Percentiles rank a stretch among this genome's conserved stretches.
phyloP scores from a whole-genome alignment of 2,888 invertebrate species.

The Geophilus truncorum region DNA sequence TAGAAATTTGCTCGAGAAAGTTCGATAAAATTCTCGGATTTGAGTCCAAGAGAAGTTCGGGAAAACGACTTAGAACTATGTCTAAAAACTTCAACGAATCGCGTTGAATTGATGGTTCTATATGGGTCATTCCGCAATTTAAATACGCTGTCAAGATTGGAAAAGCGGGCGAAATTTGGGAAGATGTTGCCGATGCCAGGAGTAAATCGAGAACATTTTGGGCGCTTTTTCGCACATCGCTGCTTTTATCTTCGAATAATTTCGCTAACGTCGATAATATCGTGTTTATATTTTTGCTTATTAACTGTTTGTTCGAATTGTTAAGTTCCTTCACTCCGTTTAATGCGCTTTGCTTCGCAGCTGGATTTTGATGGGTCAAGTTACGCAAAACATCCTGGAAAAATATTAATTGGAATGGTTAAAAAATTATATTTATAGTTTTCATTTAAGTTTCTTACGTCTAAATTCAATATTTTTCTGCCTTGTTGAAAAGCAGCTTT shows the following conservation, averaged over 20 bases:
- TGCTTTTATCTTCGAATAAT: conserved; percentile 68
- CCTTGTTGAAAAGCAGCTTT: conserved; percentile 58
- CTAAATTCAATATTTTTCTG: conserved; percentile 64
- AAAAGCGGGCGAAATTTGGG: conserved; percentile 65
- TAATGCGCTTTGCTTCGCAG: conserved; percentile 60
- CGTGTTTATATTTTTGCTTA: conserved; percentile 60
- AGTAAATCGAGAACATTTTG: conserved; percentile 50
- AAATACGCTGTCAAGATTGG: conserved; percentile 71
- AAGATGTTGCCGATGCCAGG: neutral
- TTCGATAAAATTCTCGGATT: conserved; percentile 68
- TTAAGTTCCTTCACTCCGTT: conserved; percentile 56
- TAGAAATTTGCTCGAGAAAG: conserved; percentile 78
- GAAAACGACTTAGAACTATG: conserved; percentile 63
- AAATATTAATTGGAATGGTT: neutral
- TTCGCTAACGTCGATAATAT: conserved; percentile 65
- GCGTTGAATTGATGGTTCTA: conserved; percentile 71
- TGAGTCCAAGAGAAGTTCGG: conserved; percentile 61
- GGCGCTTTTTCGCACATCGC: conserved; percentile 52
- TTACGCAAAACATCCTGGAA: conserved; percentile 62
- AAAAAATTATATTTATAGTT: conserved; percentile 32
- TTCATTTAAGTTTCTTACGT: conserved; percentile 35
- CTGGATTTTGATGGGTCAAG: conserved; percentile 68
- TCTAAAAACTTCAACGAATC: conserved; percentile 76
- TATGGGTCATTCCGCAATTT: conserved; percentile 85
- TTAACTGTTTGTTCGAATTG: conserved; percentile 49